Evolutionary conservation across 2,797 vertebrate species (phyloP).

Genomic region (Chelon labrosus): DNA sequence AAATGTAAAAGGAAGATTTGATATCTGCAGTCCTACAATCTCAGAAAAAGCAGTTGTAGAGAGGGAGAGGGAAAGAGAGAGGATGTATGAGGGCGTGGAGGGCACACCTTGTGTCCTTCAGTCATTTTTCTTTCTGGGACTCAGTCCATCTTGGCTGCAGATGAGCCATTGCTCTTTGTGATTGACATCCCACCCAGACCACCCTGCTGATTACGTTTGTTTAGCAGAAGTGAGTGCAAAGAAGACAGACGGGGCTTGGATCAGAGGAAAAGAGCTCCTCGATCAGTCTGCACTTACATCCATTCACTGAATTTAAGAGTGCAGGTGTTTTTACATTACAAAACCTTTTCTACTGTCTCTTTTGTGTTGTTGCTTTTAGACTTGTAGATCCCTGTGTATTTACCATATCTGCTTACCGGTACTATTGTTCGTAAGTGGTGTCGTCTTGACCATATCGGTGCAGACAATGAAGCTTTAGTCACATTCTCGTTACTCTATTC

Average conservation of each 20-base stretch:
- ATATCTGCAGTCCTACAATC: slow-evolving; percentile 59
- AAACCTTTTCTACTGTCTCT: neutral
- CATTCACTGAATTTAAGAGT: slow-evolving; percentile 29
- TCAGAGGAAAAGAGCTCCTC: slow-evolving; percentile 28
- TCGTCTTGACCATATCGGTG: slow-evolving; percentile 68
- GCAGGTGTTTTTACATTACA: slow-evolving; percentile 3
- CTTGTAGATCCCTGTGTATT: slow-evolving; percentile 26
- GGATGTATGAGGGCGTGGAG: slow-evolving; percentile 21
- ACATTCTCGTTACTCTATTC: slow-evolving; percentile 75
- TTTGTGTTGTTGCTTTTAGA: slow-evolving; percentile 44
- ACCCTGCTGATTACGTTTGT: slow-evolving; percentile 75
- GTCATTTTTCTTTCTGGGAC: slow-evolving; percentile 57
- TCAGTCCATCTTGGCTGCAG: slow-evolving; percentile 60
- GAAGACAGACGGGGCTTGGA: slow-evolving; percentile 28
- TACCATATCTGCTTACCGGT: slow-evolving; percentile 33
- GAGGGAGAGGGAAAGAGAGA: slow-evolving; percentile 11
- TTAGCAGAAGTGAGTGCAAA: slow-evolving; percentile 47
- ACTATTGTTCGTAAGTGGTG: slow-evolving; percentile 60
- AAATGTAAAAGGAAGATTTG: slow-evolving; percentile 65
- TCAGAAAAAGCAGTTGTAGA: slow-evolving; percentile 50
- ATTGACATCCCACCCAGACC: slow-evolving; percentile 67
- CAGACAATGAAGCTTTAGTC: slow-evolving; percentile 77
- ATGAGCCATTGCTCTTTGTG: slow-evolving; percentile 74
- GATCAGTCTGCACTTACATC: slow-evolving; percentile 50
- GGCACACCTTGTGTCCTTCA: slow-evolving; percentile 68